Conservation (phyloP, 2,888 invertebrate genomes). For the Norana najaformis region DNA sequence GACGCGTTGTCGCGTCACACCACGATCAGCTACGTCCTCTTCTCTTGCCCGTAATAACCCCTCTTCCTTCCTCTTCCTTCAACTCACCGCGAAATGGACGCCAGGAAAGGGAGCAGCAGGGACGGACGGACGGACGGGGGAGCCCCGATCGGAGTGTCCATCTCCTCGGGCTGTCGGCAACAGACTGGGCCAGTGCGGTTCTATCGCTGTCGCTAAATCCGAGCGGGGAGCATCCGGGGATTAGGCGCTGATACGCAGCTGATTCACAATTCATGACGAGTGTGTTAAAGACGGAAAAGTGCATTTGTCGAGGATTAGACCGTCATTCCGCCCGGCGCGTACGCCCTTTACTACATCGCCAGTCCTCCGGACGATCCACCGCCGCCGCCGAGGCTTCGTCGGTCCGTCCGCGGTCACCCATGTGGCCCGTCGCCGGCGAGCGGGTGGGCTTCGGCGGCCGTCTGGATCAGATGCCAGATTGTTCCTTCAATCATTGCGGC, state of each 20-base stretch:
- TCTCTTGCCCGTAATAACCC: no score
- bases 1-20: conserved; percentile 4
- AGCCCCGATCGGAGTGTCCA: background rate
- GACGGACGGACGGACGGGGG: background rate
- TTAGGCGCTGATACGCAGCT: background rate
- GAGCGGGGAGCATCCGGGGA: background rate
- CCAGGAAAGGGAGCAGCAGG: background rate
- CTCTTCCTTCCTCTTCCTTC: background rate
- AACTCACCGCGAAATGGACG: background rate
- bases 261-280: conserved; percentile 24
- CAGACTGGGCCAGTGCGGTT: background rate
- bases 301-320: conserved; percentile 24
- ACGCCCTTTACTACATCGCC: background rate
- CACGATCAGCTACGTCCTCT: background rate
- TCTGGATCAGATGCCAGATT: background rate
- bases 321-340: background rate
- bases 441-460: background rate
- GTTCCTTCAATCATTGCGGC: conserved; percentile 13
- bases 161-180: background rate
- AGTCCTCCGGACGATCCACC: background rate
- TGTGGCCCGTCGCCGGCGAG: background rate
- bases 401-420: background rate
- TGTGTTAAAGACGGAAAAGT: conserved; percentile 25
- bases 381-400: background rate
- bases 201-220: conserved; percentile 8